Evolutionary conservation across 2,888 invertebrate species (phyloP), one percentile per base, ranked within the genome.

Genomic region (Alentia gelatinosa): DNA sequence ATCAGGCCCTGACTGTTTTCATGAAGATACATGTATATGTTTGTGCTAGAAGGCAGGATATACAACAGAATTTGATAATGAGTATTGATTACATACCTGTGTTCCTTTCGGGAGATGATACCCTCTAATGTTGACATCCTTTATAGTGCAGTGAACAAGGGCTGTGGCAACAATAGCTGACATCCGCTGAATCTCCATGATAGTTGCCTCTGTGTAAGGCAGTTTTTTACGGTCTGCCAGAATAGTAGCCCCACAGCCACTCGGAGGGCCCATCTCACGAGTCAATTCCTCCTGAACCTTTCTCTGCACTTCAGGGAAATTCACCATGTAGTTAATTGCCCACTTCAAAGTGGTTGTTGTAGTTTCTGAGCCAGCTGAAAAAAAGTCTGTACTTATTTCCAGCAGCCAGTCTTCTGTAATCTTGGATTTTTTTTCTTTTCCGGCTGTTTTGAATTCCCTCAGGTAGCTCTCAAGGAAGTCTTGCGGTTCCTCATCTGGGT

Each of bases 161-260:
- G 94, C 94, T 9, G 92, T 9, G 0, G 94, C 93, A 4, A 91
- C 90, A 12, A 93, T 92, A 3, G 91, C 74, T 15, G 88, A 74
- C 86, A 94, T 26, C 56, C 94, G 92, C 94, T 94, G 93, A n/a
- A 91, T 91, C 90, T 94, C 94, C 86, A 93, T 92, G 12, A 94
- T 83, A 7, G 93, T 92, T 35, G 94, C 94, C 42, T 94, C 94
- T 19, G 93, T 94, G 92, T 94, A 94, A 35, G 90, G 63, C 42
- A 94, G 92, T 26, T 91, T 47, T 23, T 90, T 89, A 40, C 93
- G 90, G 79, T 94, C 93, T 1, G 89, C 37, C 35, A 93, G 50
- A 4, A 30, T 26, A 7, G 39, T 9, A 37, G 39, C 30, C 15
- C 83, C 83, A 37, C 23, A 19, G 15, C 35, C 83, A 12, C 1